Conservation (phyloP, 2,888 invertebrate species). For the Scelioninae gen. 1 region DNA sequence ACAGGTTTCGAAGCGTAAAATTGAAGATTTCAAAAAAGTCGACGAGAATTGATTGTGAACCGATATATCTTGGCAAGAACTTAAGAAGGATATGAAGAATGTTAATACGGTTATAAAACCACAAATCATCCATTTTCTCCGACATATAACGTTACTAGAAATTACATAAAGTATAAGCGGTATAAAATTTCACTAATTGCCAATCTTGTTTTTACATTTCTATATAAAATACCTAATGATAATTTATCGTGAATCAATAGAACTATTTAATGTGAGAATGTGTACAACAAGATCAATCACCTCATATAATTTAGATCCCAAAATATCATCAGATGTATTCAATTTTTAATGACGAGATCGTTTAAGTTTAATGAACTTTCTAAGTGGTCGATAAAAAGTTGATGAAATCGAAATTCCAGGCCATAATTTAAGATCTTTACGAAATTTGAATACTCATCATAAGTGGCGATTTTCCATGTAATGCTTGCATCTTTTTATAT, state of each 20-base stretch:
- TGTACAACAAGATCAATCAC: neutral
- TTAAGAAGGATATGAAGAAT: constrained; percentile 1
- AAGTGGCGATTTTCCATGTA: constrained; percentile 5
- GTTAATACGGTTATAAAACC: constrained; percentile 1
- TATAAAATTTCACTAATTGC: constrained; percentile 9
- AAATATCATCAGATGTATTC: neutral
- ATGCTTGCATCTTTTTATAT: constrained; percentile 33
- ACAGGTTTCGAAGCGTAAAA: constrained; percentile 10
- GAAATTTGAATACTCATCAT: constrained; percentile 53
- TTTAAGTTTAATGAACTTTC: constrained; percentile 30
- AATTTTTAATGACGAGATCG: constrained; percentile 20
- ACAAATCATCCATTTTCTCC: neutral
- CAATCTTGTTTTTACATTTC: constrained; percentile 3
- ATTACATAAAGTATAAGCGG: neutral
- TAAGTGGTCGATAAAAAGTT: constrained; percentile 29
- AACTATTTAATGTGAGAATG: neutral
- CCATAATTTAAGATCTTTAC: constrained; percentile 32
- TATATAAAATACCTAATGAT: constrained; percentile 23
- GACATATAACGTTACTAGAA: neutral
- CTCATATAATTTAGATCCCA: neutral
- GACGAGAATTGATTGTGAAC: constrained; percentile 4
- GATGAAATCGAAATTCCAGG: constrained; percentile 38
- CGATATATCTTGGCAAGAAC: neutral
- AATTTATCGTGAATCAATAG: constrained; percentile 18
- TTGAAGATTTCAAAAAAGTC: neutral